phyloP scores from a whole-genome alignment of 2,113 vertebrate species.

The Hyaena hyaena region DNA sequence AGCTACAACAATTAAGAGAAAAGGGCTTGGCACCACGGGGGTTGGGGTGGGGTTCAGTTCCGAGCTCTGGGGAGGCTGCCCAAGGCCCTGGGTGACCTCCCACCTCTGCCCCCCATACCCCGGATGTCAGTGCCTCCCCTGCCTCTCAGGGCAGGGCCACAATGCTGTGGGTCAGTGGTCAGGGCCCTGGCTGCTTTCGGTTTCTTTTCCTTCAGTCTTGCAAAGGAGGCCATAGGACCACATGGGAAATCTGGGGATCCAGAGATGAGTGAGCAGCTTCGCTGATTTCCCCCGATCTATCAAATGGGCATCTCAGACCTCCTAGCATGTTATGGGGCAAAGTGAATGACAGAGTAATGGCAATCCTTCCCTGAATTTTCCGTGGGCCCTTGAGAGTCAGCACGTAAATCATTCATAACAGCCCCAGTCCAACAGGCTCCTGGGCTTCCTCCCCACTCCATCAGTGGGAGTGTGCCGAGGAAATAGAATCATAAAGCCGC shows the following conservation, averaged over 20 bases:
- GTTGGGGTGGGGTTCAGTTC: not conserved
- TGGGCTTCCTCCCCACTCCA: not conserved
- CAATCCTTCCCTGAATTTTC: not conserved
- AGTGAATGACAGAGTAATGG: too few species aligned
- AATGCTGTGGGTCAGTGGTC: not conserved
- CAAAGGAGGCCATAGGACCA: not conserved
- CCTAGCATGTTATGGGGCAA: not conserved
- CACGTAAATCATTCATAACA: not conserved
- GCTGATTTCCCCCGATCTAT: not conserved
- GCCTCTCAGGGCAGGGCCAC: not conserved
- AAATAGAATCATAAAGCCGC: not conserved
- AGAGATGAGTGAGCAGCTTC: not conserved
- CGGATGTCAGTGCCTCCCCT: not conserved
- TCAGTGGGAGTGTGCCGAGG: not conserved
- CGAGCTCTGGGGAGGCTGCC: not conserved
- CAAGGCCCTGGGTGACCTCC: not conserved
- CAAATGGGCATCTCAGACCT: not conserved
- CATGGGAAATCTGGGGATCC: not conserved
- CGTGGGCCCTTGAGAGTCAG: not conserved
- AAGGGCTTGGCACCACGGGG: conserved; percentile 40
- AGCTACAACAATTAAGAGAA: conserved; percentile 60
- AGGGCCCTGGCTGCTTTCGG: not conserved
- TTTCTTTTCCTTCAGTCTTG: not conserved
- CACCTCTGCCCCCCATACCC: not conserved
- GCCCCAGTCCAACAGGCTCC: not conserved